Evolutionary conservation across 2,888 invertebrate species (phyloP), one percentile per base, ranked within the genome.

Genomic region (Galerucella nymphaeae): DNA sequence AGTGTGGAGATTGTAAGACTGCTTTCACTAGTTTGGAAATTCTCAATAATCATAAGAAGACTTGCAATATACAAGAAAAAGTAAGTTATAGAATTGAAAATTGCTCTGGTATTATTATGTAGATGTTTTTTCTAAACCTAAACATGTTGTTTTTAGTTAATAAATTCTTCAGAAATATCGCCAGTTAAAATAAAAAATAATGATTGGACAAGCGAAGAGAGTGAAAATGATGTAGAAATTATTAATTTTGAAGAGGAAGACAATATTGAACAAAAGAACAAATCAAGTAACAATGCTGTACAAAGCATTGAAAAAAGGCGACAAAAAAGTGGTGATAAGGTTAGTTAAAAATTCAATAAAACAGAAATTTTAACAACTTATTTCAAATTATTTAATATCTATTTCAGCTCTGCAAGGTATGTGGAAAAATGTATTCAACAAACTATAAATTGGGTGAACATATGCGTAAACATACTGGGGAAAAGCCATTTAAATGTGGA

Each of bases 371-470:
- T 13, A 14, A 13, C 11, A 45, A 14, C 45, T 14, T 13, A 45
- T 11, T 45, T 11, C 13, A 45, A 45, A 45, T 45, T 45, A 45
- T 45, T 45, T 14, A 61, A 41, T 10, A 38, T 16, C 10, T 41
- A 13, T 62, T 62, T 2, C 16, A 62, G 61, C 6, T 62, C 18
- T 62, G 90, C 77, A 83, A 85, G 13, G 88, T 89, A 48, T 90
- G 90, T 74, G 90, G 90, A 1, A 90, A 90, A 80, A 85, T 87
- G 38, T 90, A 89, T 79, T 87, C 89, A 74, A 89, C 90, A 0
- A 90, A 90, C 82, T 90, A 90, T 77, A 90, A 90, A 81, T 79
- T 90, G n/a, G 84, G 87, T 42, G 89, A 90, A 77, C 90, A 90
- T 79, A 89, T 90, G 90, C 83, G 90, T 18, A 90, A 89, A 75